Conservation (phyloP, 2,888 invertebrate genomes). For the Lycaena phlaeas region DNA sequence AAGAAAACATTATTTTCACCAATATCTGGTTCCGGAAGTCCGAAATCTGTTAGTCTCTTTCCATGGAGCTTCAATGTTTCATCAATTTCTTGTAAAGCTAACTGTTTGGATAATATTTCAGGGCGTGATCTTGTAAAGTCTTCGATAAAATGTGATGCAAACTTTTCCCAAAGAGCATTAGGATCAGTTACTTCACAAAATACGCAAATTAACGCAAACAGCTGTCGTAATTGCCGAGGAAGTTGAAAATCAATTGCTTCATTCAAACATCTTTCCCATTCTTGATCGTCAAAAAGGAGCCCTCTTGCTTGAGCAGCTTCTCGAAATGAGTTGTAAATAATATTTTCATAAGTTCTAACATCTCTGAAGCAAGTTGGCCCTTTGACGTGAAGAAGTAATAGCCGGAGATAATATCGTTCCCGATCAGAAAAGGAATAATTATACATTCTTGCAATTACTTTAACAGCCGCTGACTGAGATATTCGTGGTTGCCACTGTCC, state of each 20-base stretch:
- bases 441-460: constrained; percentile 16
- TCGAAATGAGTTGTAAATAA: too few relatives aligned
- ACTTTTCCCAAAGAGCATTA: constrained; percentile 6
- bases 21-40: constrained; percentile 2
- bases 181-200: constrained; percentile 3
- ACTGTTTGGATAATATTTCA: constrained; percentile 6
- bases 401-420: too few relatives aligned
- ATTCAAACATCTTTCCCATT: constrained; percentile 8
- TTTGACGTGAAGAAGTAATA: constrained; percentile 22
- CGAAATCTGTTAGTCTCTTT: constrained; percentile 8
- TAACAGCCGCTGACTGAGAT: constrained; percentile 20
- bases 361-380: constrained; percentile 18
- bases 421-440: too few relatives aligned
- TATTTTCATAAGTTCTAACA: too few relatives aligned
- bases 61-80: constrained; percentile 4
- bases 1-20: constrained; percentile 6
- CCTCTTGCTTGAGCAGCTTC: too few relatives aligned
- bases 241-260: constrained; percentile 6
- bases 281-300: constrained; percentile 2
- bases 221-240: constrained; percentile 5
- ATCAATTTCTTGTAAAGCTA: constrained; percentile 6
- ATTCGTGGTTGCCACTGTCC: too few relatives aligned
- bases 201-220: constrained; percentile 5
- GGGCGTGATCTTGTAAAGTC: constrained; percentile 3
- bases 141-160: constrained; percentile 5